Percentiles rank a stretch among this genome's conserved stretches.
These are phyloP conservation scores for Ridgeia piscesae DNA, from an alignment of 1,140 invertebrate species.

Conservation along the genomic window DNA sequence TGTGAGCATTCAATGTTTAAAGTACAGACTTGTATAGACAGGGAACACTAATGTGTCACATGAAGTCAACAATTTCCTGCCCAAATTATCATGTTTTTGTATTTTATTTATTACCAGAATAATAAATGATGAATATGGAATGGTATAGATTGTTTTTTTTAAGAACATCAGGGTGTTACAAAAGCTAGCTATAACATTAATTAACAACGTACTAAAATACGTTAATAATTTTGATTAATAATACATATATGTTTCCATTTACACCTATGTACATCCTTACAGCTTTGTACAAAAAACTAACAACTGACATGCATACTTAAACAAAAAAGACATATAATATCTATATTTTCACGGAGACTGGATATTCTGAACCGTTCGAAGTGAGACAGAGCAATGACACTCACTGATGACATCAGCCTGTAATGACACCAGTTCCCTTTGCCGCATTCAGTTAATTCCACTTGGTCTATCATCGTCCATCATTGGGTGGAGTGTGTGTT, in stretches of 20 bases:
- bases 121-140: too few species aligned
- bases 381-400: background rate
- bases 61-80: too few species aligned
- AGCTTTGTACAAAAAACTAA: background rate
- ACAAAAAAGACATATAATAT: background rate
- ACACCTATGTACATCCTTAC: too few species aligned
- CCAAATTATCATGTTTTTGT: too few species aligned
- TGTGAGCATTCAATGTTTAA: too few species aligned
- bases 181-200: background rate
- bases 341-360: background rate
- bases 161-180: background rate
- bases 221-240: background rate
- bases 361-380: background rate
- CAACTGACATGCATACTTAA: background rate
- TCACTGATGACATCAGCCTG: background rate
- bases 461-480: background rate
- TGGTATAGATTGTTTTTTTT: too few species aligned
- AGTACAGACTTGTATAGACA: too few species aligned
- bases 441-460: background rate
- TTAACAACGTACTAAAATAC: background rate
- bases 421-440: conserved; percentile 5
- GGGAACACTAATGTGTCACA: too few species aligned
- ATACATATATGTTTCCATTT: background rate
- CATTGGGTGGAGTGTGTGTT: background rate
- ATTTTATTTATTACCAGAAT: too few species aligned